Evolutionary conservation across 1,140 invertebrate genomes (phyloP), one percentile per base, ranked within the genome.

Genomic region (Saccostrea glomerata): DNA sequence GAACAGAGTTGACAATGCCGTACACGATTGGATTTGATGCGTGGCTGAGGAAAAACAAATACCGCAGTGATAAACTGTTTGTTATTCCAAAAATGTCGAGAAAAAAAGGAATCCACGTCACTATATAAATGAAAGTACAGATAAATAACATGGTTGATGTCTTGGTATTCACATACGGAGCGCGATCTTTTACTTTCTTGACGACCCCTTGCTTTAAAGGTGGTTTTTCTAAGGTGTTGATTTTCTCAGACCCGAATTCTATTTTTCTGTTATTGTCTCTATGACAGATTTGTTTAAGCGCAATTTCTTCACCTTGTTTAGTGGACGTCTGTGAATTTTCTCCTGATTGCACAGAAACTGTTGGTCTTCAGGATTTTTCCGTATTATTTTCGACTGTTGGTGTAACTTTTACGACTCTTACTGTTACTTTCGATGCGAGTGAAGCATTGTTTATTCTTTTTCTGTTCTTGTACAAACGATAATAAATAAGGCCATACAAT

Each of bases 11-110:
- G 7, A 73, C 70, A 7, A 73, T 73, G 23, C 70, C 70, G 15
- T 73, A 73, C 4, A 73, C 70, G 70, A 73, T 73, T 11, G 70
- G 70, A 73, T 73, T 73, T 1, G 70, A 13, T 30, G 70, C 70
- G 13, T 73, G 70, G 15, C 70, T 73, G 30, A 73, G 25, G 70
- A 73, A 73, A 30, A 73, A 73, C 4, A 73, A 30, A 13, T 73
- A 73, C 9, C 70, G 23, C 4, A 73, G 30, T 15, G 70, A 73
- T 73, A 73, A 30, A 30, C 70, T 73, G 30, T 11, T 11, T 73
- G 70, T 73, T 9, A 73, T 25, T 7, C 70, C 70, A 13, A 73
- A 73, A 73, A 73, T 36, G 25, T 73, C 70, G 2, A 30, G 13
- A 13, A 73, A 73, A 13, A 73, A 73, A 25, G 70, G 70, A 73